Evolutionary conservation across 2,797 vertebrate genomes (phyloP), one percentile per base, ranked within the genome.

Genomic region (Alexandromys oeconomus): DNA sequence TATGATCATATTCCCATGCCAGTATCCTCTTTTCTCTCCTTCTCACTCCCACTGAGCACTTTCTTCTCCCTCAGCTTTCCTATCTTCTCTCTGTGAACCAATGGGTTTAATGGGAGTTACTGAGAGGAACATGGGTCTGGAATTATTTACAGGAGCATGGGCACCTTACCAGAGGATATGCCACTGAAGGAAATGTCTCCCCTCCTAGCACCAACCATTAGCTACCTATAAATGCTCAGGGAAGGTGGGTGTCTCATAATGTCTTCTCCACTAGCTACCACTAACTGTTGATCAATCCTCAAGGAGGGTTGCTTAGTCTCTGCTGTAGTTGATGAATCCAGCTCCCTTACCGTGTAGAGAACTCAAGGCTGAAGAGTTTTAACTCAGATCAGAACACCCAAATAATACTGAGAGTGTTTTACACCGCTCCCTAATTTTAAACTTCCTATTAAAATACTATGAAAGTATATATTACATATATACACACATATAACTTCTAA

Each of bases 361-460:
- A 87, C 9, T 94, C 25, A 6, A 59, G 5, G 67, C 78, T 34
- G 4, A 71, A 59, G 57, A 51, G 27, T 84, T 34, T 69, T 21
- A 96, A 71, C 29, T 80, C 59, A 59, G 63, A 34, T 19, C 46
- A 86, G 23, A 46, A 21, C 46, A 51, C 25, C 57, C 40, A 82
- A 10, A 37, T 63, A 77, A 57, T 46, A 65, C 4, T 11, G 69
- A 27, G 14, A 69, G 14, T 77, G 17, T 5, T 69, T 86, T 31
- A 9, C 34, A 51, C 19, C 81, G 87, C 61, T 90, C 93, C 5
- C 23, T n/a, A 57, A 43, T 63, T 88, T 73, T 37, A 82, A 40
- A 92, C 73, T 86, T 86, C 73, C 82, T 76, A 95, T 74, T 25
- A 81, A 92, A 95, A 86, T 85, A 85, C 61, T 77, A 48, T 86